Base-by-base conservation (phyloP, 1,140 invertebrate genomes). In the Uloborus diversus region DNA sequence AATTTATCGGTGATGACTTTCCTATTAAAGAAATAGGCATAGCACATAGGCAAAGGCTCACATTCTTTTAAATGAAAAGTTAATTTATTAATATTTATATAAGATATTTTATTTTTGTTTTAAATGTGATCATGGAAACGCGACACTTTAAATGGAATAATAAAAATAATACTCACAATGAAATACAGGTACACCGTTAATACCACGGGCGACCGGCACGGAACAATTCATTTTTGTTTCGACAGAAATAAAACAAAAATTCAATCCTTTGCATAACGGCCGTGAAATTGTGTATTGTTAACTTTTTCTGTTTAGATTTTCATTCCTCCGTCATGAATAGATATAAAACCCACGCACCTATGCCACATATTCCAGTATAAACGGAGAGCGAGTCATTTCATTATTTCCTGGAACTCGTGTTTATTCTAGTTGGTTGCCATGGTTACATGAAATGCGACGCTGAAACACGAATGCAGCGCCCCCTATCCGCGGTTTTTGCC, bases 391-490 rank as follows among this genome's bases (percentile, higher is more conserved):
- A 78, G 57, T 75, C 71, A 78, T 78, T 65, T 65, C 76, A 59
- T 79, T 47, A 62, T 61, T 78, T 78, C 64, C 59, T 65, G 59
- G 71, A 76, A 76, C 56, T 68, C 64, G 65, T 79, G 76, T 79
- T 79, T 79, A 79, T 79, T 69, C 76, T 68, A 23, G 76, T 69
- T 47, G 64, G 76, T 79, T 69, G 23, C 65, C 76, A 20, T 69
- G 56, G 76, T 65, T 69, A 79, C 76, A 20, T 69, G 35, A 68
- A 68, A 79, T 68, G 76, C 65, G 76, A 35, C 56, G 33, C 53
- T 61, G 56, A 59, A 27, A 61, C 65, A 68, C 20, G 64, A 69
- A 25, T 20, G 76, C 37, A 32, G 65, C 76, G 76, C 64, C 76
- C 64, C 33, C 76, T 79, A 69, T 68, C 47, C 61, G 57, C 49